A percentile compares a stretch with the other conserved stretches of the same genome.
Evolutionary conservation across 2,113 vertebrate genomes (phyloP).

Genomic region (Lichenostomus cassidix): DNA sequence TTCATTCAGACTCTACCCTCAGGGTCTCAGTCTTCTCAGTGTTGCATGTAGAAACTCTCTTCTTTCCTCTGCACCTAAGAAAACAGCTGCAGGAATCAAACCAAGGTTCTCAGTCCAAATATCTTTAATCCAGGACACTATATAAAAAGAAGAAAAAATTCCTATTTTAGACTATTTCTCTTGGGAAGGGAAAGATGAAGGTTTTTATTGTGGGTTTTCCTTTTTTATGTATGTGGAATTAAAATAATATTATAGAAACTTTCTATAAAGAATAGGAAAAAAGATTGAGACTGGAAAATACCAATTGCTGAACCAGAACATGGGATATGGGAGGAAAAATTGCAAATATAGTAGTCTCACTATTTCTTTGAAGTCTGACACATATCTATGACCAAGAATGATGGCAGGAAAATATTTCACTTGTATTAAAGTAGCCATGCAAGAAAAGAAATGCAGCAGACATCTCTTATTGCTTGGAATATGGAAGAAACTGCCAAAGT

Average conservation of each 20-base stretch:
- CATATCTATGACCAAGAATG: background rate
- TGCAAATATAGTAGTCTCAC: background rate
- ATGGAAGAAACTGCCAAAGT: conserved; percentile 38
- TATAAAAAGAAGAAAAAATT: background rate
- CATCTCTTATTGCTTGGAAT: conserved; percentile 15
- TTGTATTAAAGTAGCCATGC: background rate
- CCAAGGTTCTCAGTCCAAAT: background rate
- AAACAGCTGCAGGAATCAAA: background rate
- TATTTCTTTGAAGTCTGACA: conserved; percentile 30
- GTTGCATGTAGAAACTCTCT: background rate
- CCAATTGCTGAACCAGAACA: background rate
- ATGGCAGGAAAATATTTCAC: background rate
- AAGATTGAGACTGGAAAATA: conserved; percentile 17
- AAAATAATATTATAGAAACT: background rate
- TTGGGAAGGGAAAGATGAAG: conserved; percentile 1
- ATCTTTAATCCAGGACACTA: background rate
- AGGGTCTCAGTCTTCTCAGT: background rate
- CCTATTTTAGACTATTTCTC: conserved; percentile 1
- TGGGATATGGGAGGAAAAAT: background rate
- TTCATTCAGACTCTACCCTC: background rate
- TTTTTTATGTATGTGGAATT: background rate
- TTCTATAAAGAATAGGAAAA: conserved; percentile 17
- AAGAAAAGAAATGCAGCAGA: conserved; percentile 38
- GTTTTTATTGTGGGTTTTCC: background rate
- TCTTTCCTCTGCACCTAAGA: background rate